These are phyloP conservation scores for Loriculus beryllinus DNA, from an alignment of 2,797 vertebrate genomes.

Conservation along the genomic window DNA sequence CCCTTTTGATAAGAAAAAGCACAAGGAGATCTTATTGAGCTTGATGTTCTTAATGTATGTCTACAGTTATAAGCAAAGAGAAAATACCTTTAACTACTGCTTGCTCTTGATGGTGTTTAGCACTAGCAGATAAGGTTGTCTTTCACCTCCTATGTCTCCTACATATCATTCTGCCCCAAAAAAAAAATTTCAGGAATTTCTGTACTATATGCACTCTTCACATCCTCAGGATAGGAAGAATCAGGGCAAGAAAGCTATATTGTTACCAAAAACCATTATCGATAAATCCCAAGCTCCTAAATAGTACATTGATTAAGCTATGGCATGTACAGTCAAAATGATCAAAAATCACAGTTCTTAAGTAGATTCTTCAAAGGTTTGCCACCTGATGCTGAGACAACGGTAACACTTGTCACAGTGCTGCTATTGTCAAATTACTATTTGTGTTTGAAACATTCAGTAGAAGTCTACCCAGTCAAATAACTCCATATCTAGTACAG, in stretches of 20 bases:
- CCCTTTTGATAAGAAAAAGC: conserved; percentile 87
- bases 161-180: background rate
- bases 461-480: conserved; percentile 78
- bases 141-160: background rate
- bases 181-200: background rate
- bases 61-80: background rate
- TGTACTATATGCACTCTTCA: background rate
- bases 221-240: background rate
- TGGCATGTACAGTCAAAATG: background rate
- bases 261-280: background rate
- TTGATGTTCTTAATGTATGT: background rate
- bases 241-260: background rate
- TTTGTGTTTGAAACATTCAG: background rate
- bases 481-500: conserved; percentile 85
- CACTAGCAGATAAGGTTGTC: background rate
- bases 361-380: background rate
- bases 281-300: background rate
- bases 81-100: background rate
- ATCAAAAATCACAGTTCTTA: background rate
- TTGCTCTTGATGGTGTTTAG: background rate
- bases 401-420: background rate
- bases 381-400: background rate
- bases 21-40: conserved; percentile 82
- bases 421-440: background rate
- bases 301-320: background rate